A percentile compares a stretch with the other conserved stretches of the same genome.
These are phyloP conservation scores for Oryzias melastigma DNA, from an alignment of 2,113 vertebrate genomes.

Conservation along the genomic window DNA sequence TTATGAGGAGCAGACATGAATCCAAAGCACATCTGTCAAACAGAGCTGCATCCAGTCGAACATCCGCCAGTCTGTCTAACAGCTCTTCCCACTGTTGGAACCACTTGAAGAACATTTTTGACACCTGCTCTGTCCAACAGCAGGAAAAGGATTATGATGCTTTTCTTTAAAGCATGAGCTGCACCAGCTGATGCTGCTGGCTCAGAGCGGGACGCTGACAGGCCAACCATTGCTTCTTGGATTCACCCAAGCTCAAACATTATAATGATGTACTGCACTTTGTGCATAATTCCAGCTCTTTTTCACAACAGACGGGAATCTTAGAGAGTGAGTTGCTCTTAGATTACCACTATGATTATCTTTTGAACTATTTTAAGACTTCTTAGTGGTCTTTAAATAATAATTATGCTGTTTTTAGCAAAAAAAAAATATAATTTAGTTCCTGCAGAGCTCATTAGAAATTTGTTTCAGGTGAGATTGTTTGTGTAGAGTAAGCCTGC, in stretches of 20 bases:
- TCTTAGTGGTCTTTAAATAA: too few relatives aligned
- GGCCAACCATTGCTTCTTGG: conserved; percentile 3
- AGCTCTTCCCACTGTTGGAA: background rate
- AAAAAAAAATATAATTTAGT: too few relatives aligned
- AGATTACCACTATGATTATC: background rate
- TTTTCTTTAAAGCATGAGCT: background rate
- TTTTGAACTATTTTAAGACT: too few relatives aligned
- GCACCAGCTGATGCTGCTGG: conserved; percentile 3
- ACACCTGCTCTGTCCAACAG: conserved; percentile 2
- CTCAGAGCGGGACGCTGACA: conserved; percentile 5
- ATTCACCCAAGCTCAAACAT: conserved; percentile 11
- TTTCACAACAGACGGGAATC: background rate
- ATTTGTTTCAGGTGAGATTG: too few relatives aligned
- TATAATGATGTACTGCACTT: conserved; percentile 8
- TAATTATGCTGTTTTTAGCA: too few relatives aligned
- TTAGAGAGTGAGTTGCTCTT: background rate
- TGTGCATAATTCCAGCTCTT: background rate
- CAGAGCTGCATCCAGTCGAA: conserved; percentile 2
- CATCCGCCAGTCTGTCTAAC: background rate
- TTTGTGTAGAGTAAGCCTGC: too few relatives aligned
- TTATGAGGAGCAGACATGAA: background rate
- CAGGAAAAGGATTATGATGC: conserved; percentile 19
- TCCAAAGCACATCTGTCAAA: conserved; percentile 14
- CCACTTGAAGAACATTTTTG: background rate
- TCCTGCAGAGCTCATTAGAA: too few relatives aligned